Base-by-base conservation (phyloP, 2,888 invertebrate species). In the Pycnomerus fuliginosus region DNA sequence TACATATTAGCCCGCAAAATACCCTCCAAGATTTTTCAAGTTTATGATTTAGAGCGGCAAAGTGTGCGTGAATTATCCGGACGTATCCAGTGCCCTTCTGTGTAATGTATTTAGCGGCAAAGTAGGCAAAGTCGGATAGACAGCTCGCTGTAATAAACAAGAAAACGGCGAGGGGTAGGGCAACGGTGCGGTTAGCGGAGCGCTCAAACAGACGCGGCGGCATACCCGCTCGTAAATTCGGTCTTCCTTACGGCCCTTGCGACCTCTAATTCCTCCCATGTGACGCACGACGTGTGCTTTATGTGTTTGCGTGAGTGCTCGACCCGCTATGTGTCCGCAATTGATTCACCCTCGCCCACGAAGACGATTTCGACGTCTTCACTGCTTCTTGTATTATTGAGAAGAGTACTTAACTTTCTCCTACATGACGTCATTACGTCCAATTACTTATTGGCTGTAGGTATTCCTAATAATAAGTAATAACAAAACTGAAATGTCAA, bases 261-360 rank as follows among this genome's bases (percentile, higher is more conserved):
- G 66, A 65, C 68, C 68, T 68, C 68, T 70, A 70, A 70, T 70
- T 69, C 64, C 67, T 68, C 70, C 70, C 70, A 64, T 65, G 69
- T 67, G 70, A 70, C 69, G 67, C 67, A 65, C 64, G 67, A 67
- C 67, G 66, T 68, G 70, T 70, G 68, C 69, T 69, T 70, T 70
- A 70, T 70, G 68, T 67, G 66, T 64, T 69, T 65, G 69, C 68
- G 70, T 69, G 68, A 69, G 69, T 68, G 68, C 68, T 64, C 56
- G 58, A 57, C 63, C 60, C 59, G 61, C 52, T 64, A 59, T 62
- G 37, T 57, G 63, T 62, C 64, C 62, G 64, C 68, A 69, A 69
- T 69, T 69, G 68, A 69, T 68, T 68, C 64, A 53, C 53, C 59
- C 57, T 51, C 50, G 48, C 53, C 55, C 49, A 36, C 49, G 16